Base-by-base conservation (phyloP, 2,113 vertebrate species). In the Nothocercus julius region DNA sequence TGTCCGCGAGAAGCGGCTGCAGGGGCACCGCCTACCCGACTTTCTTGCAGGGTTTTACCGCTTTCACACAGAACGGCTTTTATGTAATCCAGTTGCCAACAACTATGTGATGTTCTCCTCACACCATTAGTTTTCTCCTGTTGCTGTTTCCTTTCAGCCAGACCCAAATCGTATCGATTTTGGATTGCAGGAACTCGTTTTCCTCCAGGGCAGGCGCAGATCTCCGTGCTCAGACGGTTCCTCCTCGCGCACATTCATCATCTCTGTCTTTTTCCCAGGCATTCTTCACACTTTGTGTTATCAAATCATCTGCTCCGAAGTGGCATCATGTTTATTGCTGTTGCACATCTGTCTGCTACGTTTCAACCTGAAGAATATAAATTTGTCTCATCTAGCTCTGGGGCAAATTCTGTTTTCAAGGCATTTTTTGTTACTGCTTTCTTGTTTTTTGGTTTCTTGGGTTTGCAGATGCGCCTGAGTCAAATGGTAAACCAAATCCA, bases 11-110 rank as follows among this genome's bases (percentile, higher is more conserved):
- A 44, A 44, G 9, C 0, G 24, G 20, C 6, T 40, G 68, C 49
- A 32, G 53, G 12, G 30, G 24, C 4, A 0, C n/a, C n/a, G n/a
- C n/a, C 32, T 5, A 3, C 61, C 53, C 3, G 42, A 2, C 13
- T 32, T 16, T 51, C 49, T 3, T 19, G 13, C 54, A 25, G 11
- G 15, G 28, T 11, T 12, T 7, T 4, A 0, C 5, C 27, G 42
- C 36, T 45, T 34, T 24, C 25, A 32, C 40, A 27, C 30, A 5
- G 5, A 51, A 32, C 1, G 8, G 32, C 40, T 58, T 34, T n/a
- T 36, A 8, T 10, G 0, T 28, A 38, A 36, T 36, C 25, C 40
- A 1, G 27, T 3, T 1, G 40, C 69, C 67, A 36, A 66, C n/a
- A 74, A 51, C 54, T 2, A 15, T 0, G 12, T 6, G 53, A 64